Conservation (phyloP, 2,113 vertebrate species). For the Bufo bufo region DNA sequence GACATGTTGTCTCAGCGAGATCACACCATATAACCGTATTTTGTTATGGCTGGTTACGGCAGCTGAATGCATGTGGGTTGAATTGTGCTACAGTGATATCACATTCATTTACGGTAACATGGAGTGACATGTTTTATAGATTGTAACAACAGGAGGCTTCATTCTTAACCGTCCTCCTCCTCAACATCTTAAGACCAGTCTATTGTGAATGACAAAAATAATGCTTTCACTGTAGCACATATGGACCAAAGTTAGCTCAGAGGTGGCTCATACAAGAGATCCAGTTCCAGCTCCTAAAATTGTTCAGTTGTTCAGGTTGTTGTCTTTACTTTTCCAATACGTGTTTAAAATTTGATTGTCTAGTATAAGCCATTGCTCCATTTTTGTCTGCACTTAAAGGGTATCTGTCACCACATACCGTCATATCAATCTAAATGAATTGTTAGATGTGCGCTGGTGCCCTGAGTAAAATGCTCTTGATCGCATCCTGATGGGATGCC, state of each 20-base stretch:
- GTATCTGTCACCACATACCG: no score
- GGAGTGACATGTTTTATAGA: neutral
- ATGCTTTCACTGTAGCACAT: no score
- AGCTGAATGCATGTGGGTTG: neutral
- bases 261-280: neutral
- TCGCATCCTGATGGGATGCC: no score
- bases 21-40: neutral
- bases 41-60: neutral
- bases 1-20: neutral
- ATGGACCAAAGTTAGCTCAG: neutral
- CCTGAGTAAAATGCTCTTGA: no score
- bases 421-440: no score
- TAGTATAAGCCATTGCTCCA: neutral
- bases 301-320: no score
- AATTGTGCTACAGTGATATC: neutral
- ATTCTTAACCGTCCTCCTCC: neutral
- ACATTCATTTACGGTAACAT: constrained; percentile 9
- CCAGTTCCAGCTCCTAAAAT: neutral
- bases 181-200: neutral
- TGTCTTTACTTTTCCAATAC: no score
- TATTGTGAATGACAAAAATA: neutral
- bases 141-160: neutral
- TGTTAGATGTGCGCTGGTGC: no score
- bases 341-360: no score
- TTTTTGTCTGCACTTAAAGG: neutral